A percentile compares a stretch with the other conserved stretches of the same genome.
These are phyloP conservation scores for Pelodiscus sinensis DNA, from an alignment of 2,113 vertebrate species.

Conservation along the genomic window DNA sequence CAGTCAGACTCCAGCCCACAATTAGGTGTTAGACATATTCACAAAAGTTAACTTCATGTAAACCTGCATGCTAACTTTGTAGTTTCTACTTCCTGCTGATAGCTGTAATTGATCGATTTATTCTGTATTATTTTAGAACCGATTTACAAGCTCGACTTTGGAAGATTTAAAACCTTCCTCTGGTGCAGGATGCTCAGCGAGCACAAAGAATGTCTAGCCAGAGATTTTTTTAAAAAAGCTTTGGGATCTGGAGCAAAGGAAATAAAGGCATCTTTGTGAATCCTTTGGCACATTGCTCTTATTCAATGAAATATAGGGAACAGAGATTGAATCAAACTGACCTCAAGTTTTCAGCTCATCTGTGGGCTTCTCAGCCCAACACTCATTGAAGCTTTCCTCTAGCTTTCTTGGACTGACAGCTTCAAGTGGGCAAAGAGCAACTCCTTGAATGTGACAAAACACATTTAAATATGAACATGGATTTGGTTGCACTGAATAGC, in stretches of 20 bases:
- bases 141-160: not conserved
- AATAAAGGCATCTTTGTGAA: not conserved
- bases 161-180: not conserved
- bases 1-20: fast-evolving
- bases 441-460: not conserved
- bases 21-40: fast-evolving
- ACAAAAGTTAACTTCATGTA: not conserved
- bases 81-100: not conserved
- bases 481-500: fast-evolving
- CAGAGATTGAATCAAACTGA: not conserved
- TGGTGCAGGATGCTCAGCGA: not conserved
- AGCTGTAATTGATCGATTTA: not conserved
- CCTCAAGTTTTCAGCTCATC: not conserved
- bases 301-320: not conserved
- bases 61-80: not conserved
- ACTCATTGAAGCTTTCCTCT: fast-evolving
- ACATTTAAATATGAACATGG: not conserved
- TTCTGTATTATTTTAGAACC: not conserved
- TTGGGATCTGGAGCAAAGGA: not conserved
- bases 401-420: not conserved
- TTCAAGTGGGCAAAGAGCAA: not conserved
- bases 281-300: not conserved
- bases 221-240: not conserved
- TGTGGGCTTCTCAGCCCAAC: not conserved
- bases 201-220: fast-evolving